A percentile compares a stretch with the other conserved stretches of the same genome.
Conservation (phyloP, 92 coral and sea anemone species). For the Virgularia gustaviana region DNA sequence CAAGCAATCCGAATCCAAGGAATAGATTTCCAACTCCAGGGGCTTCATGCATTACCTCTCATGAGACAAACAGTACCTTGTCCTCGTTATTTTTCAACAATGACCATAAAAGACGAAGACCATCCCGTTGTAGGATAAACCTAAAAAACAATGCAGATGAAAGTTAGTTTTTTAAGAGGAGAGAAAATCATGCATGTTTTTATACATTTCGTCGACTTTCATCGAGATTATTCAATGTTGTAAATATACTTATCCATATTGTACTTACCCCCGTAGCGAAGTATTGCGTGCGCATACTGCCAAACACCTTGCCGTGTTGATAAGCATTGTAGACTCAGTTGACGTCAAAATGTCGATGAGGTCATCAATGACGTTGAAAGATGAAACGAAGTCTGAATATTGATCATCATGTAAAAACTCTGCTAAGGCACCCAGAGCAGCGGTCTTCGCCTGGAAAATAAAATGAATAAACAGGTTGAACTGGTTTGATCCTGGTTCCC, state of each 20-base stretch:
- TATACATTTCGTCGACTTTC: no score
- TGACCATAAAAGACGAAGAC: conserved; percentile 86
- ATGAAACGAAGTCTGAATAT: conserved; percentile 48
- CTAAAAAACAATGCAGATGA: conserved; percentile 33
- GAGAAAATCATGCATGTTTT: no score
- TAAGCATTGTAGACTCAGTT: conserved; percentile 64
- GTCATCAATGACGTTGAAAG: conserved; percentile 61
- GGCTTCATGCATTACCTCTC: no score
- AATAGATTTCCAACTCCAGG: no score
- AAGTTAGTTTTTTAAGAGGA: no score
- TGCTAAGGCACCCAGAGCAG: conserved; percentile 69
- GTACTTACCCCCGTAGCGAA: conserved; percentile 64
- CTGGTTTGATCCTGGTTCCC: no score
- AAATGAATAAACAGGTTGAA: background rate
- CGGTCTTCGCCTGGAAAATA: conserved; percentile 59
- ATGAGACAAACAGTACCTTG: conserved; percentile 53
- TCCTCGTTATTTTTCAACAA: conserved; percentile 65
- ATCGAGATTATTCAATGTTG: no score
- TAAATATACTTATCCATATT: background rate
- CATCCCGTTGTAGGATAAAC: conserved; percentile 67
- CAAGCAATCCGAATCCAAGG: no score
- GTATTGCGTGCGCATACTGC: conserved; percentile 74
- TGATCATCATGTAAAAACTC: conserved; percentile 64
- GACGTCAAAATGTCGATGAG: conserved; percentile 57
- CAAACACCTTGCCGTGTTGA: conserved; percentile 60